Evolutionary conservation across 2,888 invertebrate genomes (phyloP).

Genomic region (Lasioglossum oenotherae): DNA sequence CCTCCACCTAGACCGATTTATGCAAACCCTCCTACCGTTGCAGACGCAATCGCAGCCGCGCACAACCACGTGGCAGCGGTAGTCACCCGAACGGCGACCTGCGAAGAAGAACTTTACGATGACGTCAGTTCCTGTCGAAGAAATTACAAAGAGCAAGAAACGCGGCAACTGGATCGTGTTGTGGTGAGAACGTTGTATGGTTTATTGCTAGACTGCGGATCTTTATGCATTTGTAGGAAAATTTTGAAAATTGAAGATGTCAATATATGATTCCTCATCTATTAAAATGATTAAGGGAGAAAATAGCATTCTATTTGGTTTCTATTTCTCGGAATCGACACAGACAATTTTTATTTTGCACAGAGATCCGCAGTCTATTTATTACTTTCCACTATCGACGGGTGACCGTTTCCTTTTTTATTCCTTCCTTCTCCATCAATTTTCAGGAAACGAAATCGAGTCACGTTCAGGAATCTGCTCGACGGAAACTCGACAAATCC

Average conservation of each 20-base stretch:
- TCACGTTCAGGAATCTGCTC: neutral
- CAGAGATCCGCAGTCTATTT: too few species aligned
- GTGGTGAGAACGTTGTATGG: slow-evolving; percentile 22
- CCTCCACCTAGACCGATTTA: slow-evolving; percentile 79
- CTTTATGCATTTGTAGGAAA: too few species aligned
- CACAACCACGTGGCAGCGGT: neutral
- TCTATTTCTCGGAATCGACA: too few species aligned
- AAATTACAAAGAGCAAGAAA: slow-evolving; percentile 18
- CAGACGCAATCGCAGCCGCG: neutral
- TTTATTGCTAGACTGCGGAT: neutral
- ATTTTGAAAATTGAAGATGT: too few species aligned
- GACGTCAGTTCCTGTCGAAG: slow-evolving; percentile 73
- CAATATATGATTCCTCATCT: too few species aligned
- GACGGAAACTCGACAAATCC: neutral
- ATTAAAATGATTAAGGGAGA: too few species aligned
- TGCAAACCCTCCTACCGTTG: slow-evolving; percentile 58
- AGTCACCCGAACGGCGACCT: neutral
- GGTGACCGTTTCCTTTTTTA: neutral
- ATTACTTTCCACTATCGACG: neutral
- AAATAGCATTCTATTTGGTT: too few species aligned
- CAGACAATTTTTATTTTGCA: too few species aligned
- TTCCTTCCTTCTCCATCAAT: neutral
- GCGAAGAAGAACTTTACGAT: slow-evolving; percentile 76
- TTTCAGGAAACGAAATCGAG: slow-evolving; percentile 10
- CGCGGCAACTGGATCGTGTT: slow-evolving; percentile 7